Evolutionary conservation across 2,797 vertebrate species (phyloP), one percentile per base, ranked within the genome.

Genomic region (Notamacropus eugenii): DNA sequence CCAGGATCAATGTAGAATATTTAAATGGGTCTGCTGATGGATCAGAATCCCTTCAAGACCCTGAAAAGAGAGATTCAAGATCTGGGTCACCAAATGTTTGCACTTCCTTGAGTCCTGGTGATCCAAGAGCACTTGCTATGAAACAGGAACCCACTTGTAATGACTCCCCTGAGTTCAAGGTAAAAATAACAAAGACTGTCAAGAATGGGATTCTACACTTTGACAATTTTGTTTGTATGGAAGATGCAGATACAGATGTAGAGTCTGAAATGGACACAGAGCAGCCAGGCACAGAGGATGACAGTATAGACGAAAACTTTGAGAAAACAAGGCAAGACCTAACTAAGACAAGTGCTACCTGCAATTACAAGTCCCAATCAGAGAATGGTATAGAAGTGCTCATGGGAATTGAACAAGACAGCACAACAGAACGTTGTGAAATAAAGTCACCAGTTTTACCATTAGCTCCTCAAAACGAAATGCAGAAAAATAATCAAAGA

Each of bases 1-100:
- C 98, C 98, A 99, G 99, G 99, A 99, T 99, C 98, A 99, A 99
- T 99, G 98, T 99, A 97, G 99, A 99, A 91, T 98, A 98, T 97
- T 97, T 98, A 97, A 98, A 98, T 97, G 98, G 99, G 94, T 98
- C 98, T 59, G 97, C 98, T 96, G 98, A 98, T 98, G 98, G 98
- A 96, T 97, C 98, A 98, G 98, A 98, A 95, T 98, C 98, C 98
- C 98, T 98, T 97, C 98, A 98, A 98, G 98, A 97, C 97, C 98
- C 98, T 94, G 98, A 98, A 96, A 98, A 98, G 97, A 98, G 98
- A 96, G 97, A 97, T 97, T 97, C 98, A 98, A 98, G 96, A 98
- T 95, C 96, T 94, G 98, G 97, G 95, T 96, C 97, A 96, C 97
- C 97, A 97, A 1, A 97, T 95, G 96, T 97, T 97, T 97, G 98